phyloP scores from a whole-genome alignment of 2,888 invertebrate species.

The Proisotoma minuta region DNA sequence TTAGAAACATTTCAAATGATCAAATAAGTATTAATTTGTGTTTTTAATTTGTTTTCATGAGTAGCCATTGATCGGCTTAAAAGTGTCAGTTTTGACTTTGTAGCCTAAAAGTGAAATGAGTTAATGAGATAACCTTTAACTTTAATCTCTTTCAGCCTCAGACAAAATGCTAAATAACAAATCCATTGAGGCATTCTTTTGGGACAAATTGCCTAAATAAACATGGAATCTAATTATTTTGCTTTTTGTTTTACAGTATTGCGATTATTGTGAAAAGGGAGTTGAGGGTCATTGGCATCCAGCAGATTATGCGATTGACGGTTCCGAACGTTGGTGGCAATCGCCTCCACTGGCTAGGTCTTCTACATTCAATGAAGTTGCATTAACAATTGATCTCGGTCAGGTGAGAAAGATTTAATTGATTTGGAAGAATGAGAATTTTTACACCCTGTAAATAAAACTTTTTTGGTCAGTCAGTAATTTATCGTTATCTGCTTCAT shows the following conservation, averaged over 20 bases:
- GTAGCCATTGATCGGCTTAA: neutral
- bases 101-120: too few relatives aligned
- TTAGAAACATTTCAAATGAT: constrained; percentile 50
- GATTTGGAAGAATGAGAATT: too few relatives aligned
- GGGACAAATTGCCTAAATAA: neutral
- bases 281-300: constrained; percentile 75
- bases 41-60: neutral
- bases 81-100: neutral
- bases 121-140: too few relatives aligned
- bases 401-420: constrained; percentile 72
- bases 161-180: neutral
- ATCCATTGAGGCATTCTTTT: neutral
- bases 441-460: too few relatives aligned
- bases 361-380: constrained; percentile 94
- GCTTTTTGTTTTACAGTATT: constrained; percentile 63
- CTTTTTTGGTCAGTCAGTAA: too few relatives aligned
- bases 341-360: constrained; percentile 96
- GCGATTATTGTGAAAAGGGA: constrained; percentile 81
- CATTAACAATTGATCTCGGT: constrained; percentile 91
- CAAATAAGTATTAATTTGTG: neutral
- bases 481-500: too few relatives aligned
- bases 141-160: too few relatives aligned
- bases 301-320: constrained; percentile 88
- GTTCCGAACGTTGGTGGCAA: constrained; percentile 97
- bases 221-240: neutral